Evolutionary conservation across 2,797 vertebrate species (phyloP).

Genomic region (Chelon labrosus): DNA sequence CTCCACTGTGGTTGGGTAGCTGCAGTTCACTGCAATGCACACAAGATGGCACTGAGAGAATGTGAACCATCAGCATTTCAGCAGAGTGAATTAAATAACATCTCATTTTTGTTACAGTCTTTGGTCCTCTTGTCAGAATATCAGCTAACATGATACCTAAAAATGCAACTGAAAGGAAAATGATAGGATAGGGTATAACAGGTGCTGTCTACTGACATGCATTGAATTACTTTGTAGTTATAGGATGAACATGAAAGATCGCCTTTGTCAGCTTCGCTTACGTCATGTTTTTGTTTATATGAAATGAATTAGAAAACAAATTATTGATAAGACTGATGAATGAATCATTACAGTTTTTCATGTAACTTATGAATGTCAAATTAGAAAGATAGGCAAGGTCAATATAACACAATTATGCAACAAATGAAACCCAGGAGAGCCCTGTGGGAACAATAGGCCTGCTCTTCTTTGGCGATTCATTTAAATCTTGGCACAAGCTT

Average conservation of each 20-base stretch:
- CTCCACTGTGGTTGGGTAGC: conserved; percentile 7
- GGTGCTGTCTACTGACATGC: not conserved
- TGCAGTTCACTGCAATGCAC: conserved; percentile 44
- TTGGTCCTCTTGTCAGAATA: not conserved
- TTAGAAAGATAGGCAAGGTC: conserved; percentile 36
- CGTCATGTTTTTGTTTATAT: not conserved
- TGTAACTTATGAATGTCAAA: conserved; percentile 27
- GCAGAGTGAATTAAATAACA: not conserved
- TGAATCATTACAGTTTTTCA: conserved; percentile 21
- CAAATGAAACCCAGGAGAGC: conserved; percentile 23
- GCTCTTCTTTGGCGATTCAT: conserved; percentile 17
- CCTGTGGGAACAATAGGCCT: conserved; percentile 3
- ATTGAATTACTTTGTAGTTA: not conserved
- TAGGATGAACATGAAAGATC: not conserved
- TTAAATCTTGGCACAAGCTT: conserved; percentile 20
- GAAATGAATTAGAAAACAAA: conserved; percentile 1
- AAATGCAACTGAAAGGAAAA: not conserved
- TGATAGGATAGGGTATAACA: not conserved
- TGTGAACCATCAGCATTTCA: not conserved
- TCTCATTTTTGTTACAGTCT: not conserved
- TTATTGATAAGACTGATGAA: not conserved
- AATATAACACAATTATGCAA: conserved; percentile 28
- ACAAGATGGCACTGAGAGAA: conserved; percentile 66
- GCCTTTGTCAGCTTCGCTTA: conserved; percentile 2
- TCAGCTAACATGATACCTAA: not conserved